These are phyloP conservation scores for Tupiocoris notatus DNA, from an alignment of 2,888 invertebrate species.

Conservation along the genomic window DNA sequence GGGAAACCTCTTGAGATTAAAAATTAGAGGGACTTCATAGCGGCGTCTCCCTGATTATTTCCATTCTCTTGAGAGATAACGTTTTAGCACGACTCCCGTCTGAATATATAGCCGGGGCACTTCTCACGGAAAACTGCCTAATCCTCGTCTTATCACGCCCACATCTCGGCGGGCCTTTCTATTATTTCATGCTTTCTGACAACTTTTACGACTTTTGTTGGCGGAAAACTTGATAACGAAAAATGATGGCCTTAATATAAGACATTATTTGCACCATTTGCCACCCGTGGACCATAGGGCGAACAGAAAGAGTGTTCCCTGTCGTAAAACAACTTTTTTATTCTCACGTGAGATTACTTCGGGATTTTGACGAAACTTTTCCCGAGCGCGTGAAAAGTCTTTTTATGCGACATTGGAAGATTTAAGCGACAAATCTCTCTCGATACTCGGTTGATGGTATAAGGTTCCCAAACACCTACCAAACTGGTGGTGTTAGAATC, in stretches of 20 bases:
- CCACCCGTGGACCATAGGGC: neutral
- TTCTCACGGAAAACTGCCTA: constrained; percentile 10
- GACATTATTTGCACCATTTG: neutral
- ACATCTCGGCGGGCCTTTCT: constrained; percentile 4
- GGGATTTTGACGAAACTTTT: too few species aligned
- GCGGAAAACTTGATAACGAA: constrained; percentile 16
- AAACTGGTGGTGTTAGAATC: too few species aligned
- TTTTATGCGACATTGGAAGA: too few species aligned
- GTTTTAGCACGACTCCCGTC: neutral
- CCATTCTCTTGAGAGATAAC: neutral
- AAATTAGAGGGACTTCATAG: neutral
- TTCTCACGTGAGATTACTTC: neutral
- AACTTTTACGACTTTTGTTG: constrained; percentile 25
- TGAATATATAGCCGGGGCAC: neutral
- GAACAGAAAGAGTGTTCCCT: neutral
- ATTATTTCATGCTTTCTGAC: constrained; percentile 24
- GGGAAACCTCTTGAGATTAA: neutral
- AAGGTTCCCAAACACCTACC: too few species aligned
- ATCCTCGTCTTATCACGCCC: constrained; percentile 21
- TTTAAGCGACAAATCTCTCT: too few species aligned
- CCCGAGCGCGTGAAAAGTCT: too few species aligned
- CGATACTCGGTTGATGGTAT: too few species aligned
- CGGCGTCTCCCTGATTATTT: neutral
- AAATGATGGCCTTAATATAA: constrained; percentile 13
- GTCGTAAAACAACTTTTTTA: neutral